Evolutionary conservation across 2,113 vertebrate species (phyloP), one percentile per base, ranked within the genome.

Genomic region (Pachypanchax playfairii): DNA sequence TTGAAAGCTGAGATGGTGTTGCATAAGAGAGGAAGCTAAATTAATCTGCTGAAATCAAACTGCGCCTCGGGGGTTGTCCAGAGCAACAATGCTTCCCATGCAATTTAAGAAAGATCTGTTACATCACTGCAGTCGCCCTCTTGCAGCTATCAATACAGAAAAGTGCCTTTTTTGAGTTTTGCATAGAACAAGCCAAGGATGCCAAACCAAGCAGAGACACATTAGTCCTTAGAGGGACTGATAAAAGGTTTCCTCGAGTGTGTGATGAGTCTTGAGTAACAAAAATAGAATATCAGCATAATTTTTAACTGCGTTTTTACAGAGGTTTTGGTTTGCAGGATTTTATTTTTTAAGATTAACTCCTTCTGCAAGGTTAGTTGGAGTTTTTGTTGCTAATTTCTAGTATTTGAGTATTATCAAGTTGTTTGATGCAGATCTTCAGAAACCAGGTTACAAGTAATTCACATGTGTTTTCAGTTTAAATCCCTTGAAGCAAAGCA

Each of bases 1-100:
- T 61, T 71, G 79, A 86, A 89, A 88, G 82, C 80, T 43, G 78
- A 89, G 81, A 88, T 85, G 63, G 59, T 48, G 58, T 89, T 86
- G 62, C 81, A 47, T 85, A 88, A 89, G 81, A 60, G 70, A 78
- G 70, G 75, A 84, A 75, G 79, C 88, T 85, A 88, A 87, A 88
- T 88, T 48, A 85, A 87, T 88, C 77, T 85, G 69, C 78, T 73
- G 69, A 73, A 88, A 81, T 89, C 84, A 83, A 88, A 90, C 81
- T 79, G 63, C 73, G 77, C 85, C 80, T 67, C 39, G 1, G 79
- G 82, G 79, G 46, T 47, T 64, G 77, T 84, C 61, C 75, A 77
- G 68, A 79, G 70, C 79, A 76, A 86, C 83, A 89, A 90, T 84
- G 83, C 82, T 75, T 73, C 73, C 51, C 54, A 50, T 83, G 82